These are phyloP conservation scores for Lepus timidus DNA, from an alignment of 2,113 vertebrate genomes.

Conservation along the genomic window DNA sequence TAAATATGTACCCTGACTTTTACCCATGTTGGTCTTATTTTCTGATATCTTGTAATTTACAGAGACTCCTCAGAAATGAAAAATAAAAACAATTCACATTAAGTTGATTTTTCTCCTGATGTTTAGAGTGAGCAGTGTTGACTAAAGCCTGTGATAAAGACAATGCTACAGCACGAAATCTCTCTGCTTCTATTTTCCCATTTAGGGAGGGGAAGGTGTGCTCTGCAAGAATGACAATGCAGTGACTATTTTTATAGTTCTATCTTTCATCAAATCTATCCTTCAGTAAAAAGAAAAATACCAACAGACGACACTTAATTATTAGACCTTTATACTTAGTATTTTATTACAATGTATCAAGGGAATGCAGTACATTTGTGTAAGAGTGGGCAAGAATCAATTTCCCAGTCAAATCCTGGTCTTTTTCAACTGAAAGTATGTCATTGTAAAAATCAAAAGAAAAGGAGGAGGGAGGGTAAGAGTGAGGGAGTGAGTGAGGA, in stretches of 20 bases:
- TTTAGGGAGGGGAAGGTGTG: background rate
- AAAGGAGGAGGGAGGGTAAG: too few relatives aligned
- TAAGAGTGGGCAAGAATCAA: background rate
- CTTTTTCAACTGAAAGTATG: too few relatives aligned
- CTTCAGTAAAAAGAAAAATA: background rate
- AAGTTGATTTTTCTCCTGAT: background rate
- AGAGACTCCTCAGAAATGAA: background rate
- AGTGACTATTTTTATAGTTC: background rate
- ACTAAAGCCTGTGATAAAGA: background rate
- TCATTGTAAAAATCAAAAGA: too few relatives aligned
- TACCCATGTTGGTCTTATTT: background rate
- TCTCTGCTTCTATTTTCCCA: background rate
- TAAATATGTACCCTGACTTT: background rate
- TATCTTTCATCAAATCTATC: background rate
- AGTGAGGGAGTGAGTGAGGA: too few relatives aligned
- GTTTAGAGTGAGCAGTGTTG: background rate
- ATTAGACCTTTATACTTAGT: background rate
- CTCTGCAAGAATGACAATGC: background rate
- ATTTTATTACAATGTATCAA: background rate
- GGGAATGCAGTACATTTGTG: background rate
- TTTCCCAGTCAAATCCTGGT: background rate
- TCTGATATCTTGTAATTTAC: background rate
- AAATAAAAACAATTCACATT: background rate
- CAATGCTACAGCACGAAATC: background rate
- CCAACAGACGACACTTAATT: background rate